Evolutionary conservation across 2,113 vertebrate genomes (phyloP), one percentile per base, ranked within the genome.

Genomic region (Epinephelus fuscoguttatus): DNA sequence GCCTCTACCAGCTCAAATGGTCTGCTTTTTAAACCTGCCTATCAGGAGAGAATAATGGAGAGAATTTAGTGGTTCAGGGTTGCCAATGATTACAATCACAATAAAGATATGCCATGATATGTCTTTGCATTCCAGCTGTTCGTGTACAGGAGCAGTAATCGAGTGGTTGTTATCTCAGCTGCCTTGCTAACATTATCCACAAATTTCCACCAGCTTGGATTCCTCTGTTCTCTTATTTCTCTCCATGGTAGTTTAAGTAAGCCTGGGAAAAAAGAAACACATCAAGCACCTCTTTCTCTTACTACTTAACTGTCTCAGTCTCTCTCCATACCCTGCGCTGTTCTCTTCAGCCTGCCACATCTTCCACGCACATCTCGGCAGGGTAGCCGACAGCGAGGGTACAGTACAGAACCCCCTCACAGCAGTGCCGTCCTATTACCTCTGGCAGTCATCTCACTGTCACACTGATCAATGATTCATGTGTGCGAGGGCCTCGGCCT

Each of bases 391-490:
- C 89, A 90, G 88, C 30, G 61, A 82, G 80, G 88, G 76, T 81
- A 84, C 78, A 57, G 86, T 61, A 73, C 74, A 76, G 86, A 88
- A 47, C 50, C 84, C 85, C 81, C 81, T 86, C 89, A 42, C 86
- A 90, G 91, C 86, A 62, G 86, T 75, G 82, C 90, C 23, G 75
- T 92, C 84, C 92, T 88, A 90, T 93, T 93, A 94, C 91, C 90
- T 92, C 91, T 82, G 87, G 91, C 91, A 93, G 88, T 92, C 92
- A 86, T 93, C 92, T 92, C 91, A 79, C 92, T 92, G 92, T 93
- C 92, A 92, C 87, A 79, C 91, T 93, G 92, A 94, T 94, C 92
- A 94, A 93, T 94, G 92, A 89, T 90, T 93, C 91, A 91, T 93
- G 87, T 75, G 85, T 55, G 78, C 33, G 60, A 80, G 75, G 73